A percentile compares a stretch with the other conserved stretches of the same genome.
phyloP scores from a whole-genome alignment of 2,888 invertebrate genomes.

The Crematogaster levior region DNA sequence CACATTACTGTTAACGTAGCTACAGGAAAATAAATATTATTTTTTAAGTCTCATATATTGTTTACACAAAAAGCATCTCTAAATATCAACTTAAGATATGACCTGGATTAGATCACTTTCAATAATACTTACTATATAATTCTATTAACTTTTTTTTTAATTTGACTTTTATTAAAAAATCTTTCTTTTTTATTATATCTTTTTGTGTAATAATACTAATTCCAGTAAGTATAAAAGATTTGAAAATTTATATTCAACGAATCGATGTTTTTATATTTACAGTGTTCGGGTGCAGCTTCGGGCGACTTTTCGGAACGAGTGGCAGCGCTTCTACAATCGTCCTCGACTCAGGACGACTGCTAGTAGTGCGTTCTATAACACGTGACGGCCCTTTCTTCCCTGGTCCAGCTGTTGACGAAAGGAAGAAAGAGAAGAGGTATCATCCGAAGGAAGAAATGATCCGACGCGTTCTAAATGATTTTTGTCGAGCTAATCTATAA shows the following conservation, averaged over 20 bases:
- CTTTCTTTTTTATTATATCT: not conserved
- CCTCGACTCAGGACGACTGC: slow-evolving; percentile 82
- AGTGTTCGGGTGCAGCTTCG: slow-evolving; percentile 76
- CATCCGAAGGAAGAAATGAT: not conserved
- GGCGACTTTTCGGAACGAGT: slow-evolving; percentile 81
- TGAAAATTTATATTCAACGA: slow-evolving; percentile 1
- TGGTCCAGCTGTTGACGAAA: not conserved
- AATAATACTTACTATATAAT: not conserved
- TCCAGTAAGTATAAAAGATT: not conserved
- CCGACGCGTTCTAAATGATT: slow-evolving; percentile 37
- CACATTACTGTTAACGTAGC: not conserved
- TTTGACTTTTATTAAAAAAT: too few relatives aligned
- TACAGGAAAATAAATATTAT: not conserved
- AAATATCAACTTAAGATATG: too few relatives aligned
- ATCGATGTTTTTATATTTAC: slow-evolving; percentile 55
- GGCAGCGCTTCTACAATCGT: slow-evolving; percentile 80
- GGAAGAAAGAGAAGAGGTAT: slow-evolving; percentile 18
- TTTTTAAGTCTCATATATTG: too few relatives aligned
- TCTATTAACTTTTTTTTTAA: not conserved
- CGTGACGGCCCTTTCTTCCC: slow-evolving; percentile 14
- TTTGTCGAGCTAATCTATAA: slow-evolving; percentile 51
- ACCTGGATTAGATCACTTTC: not conserved
- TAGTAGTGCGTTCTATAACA: slow-evolving; percentile 68
- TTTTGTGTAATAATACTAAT: not conserved
- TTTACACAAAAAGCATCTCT: too few relatives aligned